phyloP scores from a whole-genome alignment of 35 echinoderm and acorn worm species.

The Ophiothrix spiculata region DNA sequence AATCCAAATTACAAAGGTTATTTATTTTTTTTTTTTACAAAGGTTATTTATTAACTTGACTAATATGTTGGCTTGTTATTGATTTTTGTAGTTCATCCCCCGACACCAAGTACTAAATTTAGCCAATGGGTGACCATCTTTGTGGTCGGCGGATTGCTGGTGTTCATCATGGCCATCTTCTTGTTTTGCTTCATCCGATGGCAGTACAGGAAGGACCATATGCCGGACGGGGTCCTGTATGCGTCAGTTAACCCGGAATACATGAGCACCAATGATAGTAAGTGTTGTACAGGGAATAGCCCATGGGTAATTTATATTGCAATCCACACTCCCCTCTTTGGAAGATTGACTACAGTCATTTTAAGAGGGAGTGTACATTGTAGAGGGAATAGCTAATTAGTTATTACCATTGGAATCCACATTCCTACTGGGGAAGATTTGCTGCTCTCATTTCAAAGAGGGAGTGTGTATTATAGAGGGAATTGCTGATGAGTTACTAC shows the following conservation, averaged over 20 bases:
- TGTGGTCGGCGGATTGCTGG: slow-evolving; percentile 23
- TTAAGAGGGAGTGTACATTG: background rate
- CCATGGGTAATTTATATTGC: background rate
- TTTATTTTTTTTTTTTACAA: too few relatives aligned
- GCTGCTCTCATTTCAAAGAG: too few relatives aligned
- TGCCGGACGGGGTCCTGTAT: slow-evolving; percentile 87
- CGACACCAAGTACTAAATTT: background rate
- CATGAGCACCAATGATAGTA: slow-evolving; percentile 76
- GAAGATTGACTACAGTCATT: background rate
- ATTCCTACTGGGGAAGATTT: too few relatives aligned
- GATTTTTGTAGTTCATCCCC: background rate
- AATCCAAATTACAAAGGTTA: too few relatives aligned
- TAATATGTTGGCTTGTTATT: too few relatives aligned
- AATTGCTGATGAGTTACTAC: too few relatives aligned
- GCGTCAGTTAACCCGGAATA: slow-evolving; percentile 85
- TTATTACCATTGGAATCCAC: background rate
- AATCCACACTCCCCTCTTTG: background rate
- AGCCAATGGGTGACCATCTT: slow-evolving; percentile 20
- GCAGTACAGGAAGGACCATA: slow-evolving; percentile 67
- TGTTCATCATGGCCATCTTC: slow-evolving; percentile 39
- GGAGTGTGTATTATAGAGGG: too few relatives aligned
- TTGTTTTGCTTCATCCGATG: slow-evolving; percentile 28
- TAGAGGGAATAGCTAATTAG: background rate
- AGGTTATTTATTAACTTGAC: too few relatives aligned
- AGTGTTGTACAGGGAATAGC: slow-evolving; percentile 22